These are phyloP conservation scores for Apamea anceps DNA, from an alignment of 2,888 invertebrate species.

Conservation along the genomic window DNA sequence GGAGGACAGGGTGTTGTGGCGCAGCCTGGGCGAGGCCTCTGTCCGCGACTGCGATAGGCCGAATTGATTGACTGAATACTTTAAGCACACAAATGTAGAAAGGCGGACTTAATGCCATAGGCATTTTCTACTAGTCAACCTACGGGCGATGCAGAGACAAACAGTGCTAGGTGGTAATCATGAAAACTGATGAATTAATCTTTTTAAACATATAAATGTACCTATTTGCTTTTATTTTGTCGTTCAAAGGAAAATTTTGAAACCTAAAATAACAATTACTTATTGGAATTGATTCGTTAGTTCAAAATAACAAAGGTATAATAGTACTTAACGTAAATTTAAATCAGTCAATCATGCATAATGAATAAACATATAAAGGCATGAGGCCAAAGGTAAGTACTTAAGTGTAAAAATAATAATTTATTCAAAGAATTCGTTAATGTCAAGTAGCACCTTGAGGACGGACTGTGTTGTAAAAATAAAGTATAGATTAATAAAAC, in stretches of 20 bases:
- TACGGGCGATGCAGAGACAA: too few relatives aligned
- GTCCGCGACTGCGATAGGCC: too few relatives aligned
- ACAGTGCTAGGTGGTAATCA: too few relatives aligned
- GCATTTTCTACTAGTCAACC: neutral
- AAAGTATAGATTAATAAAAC: neutral
- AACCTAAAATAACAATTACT: too few relatives aligned
- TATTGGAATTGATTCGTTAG: neutral
- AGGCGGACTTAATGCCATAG: neutral
- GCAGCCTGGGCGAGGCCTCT: too few relatives aligned
- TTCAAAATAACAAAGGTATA: neutral
- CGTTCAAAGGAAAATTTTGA: neutral
- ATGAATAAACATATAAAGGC: conserved; percentile 12
- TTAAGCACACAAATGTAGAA: neutral
- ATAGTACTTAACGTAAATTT: conserved; percentile 29
- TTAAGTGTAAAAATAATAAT: conserved; percentile 28
- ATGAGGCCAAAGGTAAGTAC: conserved; percentile 8
- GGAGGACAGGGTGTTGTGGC: too few relatives aligned
- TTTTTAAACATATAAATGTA: neutral
- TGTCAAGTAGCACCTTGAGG: conserved; percentile 12
- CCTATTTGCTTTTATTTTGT: too few relatives aligned
- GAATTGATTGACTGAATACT: neutral
- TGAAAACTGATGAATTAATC: too few relatives aligned
- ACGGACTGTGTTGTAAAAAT: neutral
- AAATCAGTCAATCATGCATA: conserved; percentile 26
- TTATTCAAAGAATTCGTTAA: conserved; percentile 40